Evolutionary conservation across 2,113 vertebrate species (phyloP).

Genomic region (Sterrhoptilus dennistouni): DNA sequence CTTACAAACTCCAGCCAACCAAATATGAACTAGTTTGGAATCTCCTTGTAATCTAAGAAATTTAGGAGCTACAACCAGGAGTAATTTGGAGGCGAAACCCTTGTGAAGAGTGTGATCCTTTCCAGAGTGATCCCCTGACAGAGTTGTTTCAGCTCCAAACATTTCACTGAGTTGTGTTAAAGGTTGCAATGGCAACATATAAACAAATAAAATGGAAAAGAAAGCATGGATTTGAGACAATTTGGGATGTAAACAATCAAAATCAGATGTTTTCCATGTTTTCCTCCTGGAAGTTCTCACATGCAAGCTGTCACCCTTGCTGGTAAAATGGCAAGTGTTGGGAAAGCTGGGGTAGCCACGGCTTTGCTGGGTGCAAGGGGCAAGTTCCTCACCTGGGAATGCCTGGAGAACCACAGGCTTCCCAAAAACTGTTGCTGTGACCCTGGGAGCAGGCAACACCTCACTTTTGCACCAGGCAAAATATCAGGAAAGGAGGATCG

Average conservation of each 20-base stretch:
- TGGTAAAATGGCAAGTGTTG: background rate
- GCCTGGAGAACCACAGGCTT: background rate
- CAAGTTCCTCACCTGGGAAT: background rate
- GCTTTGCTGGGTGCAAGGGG: background rate
- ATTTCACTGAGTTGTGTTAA: background rate
- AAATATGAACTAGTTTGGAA: background rate
- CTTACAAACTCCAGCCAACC: background rate
- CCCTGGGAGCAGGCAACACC: background rate
- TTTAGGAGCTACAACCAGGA: background rate
- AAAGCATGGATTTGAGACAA: background rate
- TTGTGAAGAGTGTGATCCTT: background rate
- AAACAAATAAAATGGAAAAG: background rate
- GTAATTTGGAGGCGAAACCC: background rate
- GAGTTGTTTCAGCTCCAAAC: background rate
- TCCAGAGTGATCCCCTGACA: background rate
- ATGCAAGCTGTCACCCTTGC: background rate
- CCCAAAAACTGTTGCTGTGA: background rate
- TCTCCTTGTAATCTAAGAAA: background rate
- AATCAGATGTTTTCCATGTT: background rate
- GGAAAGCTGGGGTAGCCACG: accelerated
- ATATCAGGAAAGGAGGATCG: background rate
- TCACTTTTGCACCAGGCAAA: background rate
- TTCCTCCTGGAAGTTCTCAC: background rate
- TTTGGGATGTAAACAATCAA: background rate
- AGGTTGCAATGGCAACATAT: background rate